Evolutionary conservation across 2,888 invertebrate species (phyloP).

Genomic region (Rutpela maculata): DNA sequence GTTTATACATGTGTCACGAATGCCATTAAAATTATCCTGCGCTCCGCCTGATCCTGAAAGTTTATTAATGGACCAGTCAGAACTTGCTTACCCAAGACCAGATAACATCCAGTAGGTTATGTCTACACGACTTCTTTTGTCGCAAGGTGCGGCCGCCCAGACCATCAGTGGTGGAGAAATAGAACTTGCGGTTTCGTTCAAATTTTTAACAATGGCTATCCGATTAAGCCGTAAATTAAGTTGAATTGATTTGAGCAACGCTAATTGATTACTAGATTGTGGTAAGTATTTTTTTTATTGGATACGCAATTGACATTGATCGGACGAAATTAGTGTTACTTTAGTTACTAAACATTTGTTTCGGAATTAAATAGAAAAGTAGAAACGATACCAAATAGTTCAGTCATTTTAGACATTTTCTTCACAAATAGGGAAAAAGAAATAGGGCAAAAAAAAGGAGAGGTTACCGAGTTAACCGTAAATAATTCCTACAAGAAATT

Average conservation of each 20-base stretch:
- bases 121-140: slow-evolving; percentile 52
- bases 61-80: slow-evolving; percentile 53
- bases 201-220: slow-evolving; percentile 2
- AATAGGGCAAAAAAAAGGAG: no score
- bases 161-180: slow-evolving; percentile 29
- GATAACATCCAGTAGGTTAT: slow-evolving; percentile 55
- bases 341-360: not conserved
- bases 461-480: no score
- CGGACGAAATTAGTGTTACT: not conserved
- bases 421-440: no score
- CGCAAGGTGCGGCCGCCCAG: slow-evolving; percentile 46
- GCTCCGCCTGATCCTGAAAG: slow-evolving; percentile 42
- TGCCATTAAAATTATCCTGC: slow-evolving; percentile 43
- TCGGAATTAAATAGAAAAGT: not conserved
- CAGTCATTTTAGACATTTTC: no score
- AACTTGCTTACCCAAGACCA: slow-evolving; percentile 50
- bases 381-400: no score
- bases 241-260: not conserved
- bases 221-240: not conserved
- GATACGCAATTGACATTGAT: slow-evolving; percentile 2
- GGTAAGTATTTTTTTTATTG: not conserved
- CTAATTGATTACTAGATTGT: not conserved
- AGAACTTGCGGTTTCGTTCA: not conserved
- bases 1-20: slow-evolving; percentile 44
- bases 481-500: no score